A percentile compares a stretch with the other conserved stretches of the same genome.
Conservation (phyloP, 2,888 invertebrate genomes). For the Deilephila porcellus region DNA sequence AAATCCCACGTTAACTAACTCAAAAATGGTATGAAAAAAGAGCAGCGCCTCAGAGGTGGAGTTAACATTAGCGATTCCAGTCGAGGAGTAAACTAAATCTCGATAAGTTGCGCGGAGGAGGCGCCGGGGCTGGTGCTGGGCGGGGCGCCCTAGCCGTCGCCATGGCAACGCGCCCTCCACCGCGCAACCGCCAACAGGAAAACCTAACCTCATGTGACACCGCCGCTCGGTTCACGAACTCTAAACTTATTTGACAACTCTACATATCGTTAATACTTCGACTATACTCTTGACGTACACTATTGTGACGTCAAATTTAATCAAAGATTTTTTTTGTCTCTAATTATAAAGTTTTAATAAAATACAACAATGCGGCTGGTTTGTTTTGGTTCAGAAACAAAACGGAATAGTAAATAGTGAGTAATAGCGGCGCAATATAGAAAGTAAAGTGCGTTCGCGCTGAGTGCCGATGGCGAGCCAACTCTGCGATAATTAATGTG, state of each 20-base stretch:
- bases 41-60: slow-evolving; percentile 39
- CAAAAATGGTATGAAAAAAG: slow-evolving; percentile 1
- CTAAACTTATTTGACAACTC: slow-evolving; percentile 32
- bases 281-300: slow-evolving; percentile 16
- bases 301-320: slow-evolving; percentile 8
- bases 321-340: neutral
- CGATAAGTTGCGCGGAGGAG: slow-evolving; percentile 62
- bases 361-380: neutral
- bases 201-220: slow-evolving; percentile 45
- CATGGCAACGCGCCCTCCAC: slow-evolving; percentile 72
- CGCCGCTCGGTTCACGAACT: slow-evolving; percentile 43
- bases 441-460: slow-evolving; percentile 81
- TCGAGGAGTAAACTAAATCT: slow-evolving; percentile 60
- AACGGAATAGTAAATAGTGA: slow-evolving; percentile 33
- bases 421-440: slow-evolving; percentile 63
- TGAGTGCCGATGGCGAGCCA: slow-evolving; percentile 66
- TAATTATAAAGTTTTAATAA: neutral
- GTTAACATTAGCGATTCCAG: slow-evolving; percentile 63
- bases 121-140: slow-evolving; percentile 60
- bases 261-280: slow-evolving; percentile 37
- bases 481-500: slow-evolving; percentile 82
- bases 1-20: neutral
- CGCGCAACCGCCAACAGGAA: slow-evolving; percentile 51
- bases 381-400: slow-evolving; percentile 34
- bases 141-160: slow-evolving; percentile 75